Conservation (phyloP, 2,888 invertebrate species). For the Platerodrilus igneus region DNA sequence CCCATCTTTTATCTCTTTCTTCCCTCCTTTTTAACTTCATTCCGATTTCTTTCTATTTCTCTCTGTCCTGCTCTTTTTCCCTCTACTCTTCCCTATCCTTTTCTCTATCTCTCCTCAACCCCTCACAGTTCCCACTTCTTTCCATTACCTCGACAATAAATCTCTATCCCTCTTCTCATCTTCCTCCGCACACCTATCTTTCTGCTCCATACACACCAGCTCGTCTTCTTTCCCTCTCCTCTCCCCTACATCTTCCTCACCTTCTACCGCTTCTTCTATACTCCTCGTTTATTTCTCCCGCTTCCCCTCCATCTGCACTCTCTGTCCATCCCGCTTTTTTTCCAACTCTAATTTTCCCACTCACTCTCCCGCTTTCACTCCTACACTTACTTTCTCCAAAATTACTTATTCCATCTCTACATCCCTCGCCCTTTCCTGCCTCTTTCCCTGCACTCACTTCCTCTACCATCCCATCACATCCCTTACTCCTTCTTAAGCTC, state of each 20-base stretch:
- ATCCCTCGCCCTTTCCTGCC: too few relatives aligned
- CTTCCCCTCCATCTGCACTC: constrained; percentile 2
- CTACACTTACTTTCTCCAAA: too few relatives aligned
- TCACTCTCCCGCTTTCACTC: not conserved
- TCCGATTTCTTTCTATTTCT: not conserved
- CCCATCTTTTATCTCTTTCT: not conserved
- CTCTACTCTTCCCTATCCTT: not conserved
- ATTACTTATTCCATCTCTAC: too few relatives aligned
- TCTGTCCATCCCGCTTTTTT: not conserved
- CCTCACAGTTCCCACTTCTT: not conserved
- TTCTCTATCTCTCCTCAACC: not conserved
- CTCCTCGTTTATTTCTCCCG: not conserved
- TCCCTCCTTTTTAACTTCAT: not conserved
- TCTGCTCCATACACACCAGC: not conserved
- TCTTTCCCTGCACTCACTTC: too few relatives aligned
- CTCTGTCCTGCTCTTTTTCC: not conserved
- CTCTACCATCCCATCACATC: constrained; percentile 6
- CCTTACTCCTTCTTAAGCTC: not conserved
- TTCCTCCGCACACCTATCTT: not conserved
- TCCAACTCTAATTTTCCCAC: not conserved
- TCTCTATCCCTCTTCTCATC: not conserved
- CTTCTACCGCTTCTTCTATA: not conserved
- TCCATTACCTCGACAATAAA: not conserved
- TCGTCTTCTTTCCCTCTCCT: not conserved
- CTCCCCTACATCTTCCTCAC: not conserved